Evolutionary conservation across 1,140 invertebrate genomes (phyloP).

Genomic region (Zelostemma sp.): DNA sequence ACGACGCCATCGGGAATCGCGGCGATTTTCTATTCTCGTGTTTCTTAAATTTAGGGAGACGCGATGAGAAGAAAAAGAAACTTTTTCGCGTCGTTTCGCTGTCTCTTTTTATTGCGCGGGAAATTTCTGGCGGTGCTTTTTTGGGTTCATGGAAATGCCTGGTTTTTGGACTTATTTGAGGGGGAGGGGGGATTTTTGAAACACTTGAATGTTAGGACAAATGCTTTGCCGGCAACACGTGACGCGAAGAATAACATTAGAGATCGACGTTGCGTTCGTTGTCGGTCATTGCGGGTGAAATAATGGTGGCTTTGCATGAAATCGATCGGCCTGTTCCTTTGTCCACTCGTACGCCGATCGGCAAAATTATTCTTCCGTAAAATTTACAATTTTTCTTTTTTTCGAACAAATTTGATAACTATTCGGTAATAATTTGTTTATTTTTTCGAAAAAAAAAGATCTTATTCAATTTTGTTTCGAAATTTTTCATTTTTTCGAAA

Average conservation of each 20-base stretch:
- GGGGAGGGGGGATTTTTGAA: conserved; percentile 28
- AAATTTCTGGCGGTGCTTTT: too few species aligned
- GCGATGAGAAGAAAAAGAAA: too few species aligned
- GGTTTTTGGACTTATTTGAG: not conserved
- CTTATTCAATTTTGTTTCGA: conserved; percentile 10
- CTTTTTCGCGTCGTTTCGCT: too few species aligned
- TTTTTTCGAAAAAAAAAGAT: not conserved
- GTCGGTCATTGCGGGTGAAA: not conserved
- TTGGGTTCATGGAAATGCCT: not conserved
- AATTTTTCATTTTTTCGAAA: not conserved
- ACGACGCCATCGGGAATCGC: conserved; percentile 19
- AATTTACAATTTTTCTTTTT: not conserved
- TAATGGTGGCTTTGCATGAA: conserved; percentile 14
- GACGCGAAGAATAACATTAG: conserved; percentile 1
- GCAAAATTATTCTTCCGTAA: not conserved
- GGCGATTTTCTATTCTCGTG: not conserved
- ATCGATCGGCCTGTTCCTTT: conserved; percentile 12
- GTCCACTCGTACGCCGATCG: not conserved
- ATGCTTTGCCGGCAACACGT: conserved; percentile 8
- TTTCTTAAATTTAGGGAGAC: too few species aligned
- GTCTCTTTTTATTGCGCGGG: too few species aligned
- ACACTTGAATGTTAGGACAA: not conserved
- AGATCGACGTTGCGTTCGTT: conserved; percentile 4
- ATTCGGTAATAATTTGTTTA: conserved; percentile 1
- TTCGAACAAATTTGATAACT: not conserved